A percentile compares a stretch with the other conserved stretches of the same genome.
Evolutionary conservation across 2,113 vertebrate species (phyloP).

Genomic region (Channa argus): DNA sequence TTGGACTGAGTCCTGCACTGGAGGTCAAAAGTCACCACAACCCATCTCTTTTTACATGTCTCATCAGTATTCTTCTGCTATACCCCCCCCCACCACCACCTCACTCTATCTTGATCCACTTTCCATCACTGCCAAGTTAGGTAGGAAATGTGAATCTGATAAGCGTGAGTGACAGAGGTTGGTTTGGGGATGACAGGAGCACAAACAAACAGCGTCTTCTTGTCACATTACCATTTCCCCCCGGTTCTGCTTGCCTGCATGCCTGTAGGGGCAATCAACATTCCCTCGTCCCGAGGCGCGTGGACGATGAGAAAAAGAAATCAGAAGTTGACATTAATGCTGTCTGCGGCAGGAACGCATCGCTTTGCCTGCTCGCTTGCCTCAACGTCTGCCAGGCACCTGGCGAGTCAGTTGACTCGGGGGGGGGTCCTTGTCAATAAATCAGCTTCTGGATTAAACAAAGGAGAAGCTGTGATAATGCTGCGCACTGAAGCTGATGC

Average conservation of each 20-base stretch:
- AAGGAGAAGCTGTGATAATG: slow-evolving; percentile 55
- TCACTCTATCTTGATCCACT: slow-evolving; percentile 19
- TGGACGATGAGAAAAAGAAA: slow-evolving; percentile 24
- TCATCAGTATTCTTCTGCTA: slow-evolving; percentile 25
- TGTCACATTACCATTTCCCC: slow-evolving; percentile 63
- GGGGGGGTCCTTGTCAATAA: slow-evolving; percentile 56
- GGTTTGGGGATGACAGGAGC: slow-evolving; percentile 48
- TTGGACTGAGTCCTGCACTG: slow-evolving; percentile 8
- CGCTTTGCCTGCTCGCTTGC: slow-evolving; percentile 28
- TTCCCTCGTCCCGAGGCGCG: slow-evolving; percentile 8
- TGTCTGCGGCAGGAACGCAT: slow-evolving; percentile 50
- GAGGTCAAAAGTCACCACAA: slow-evolving; percentile 68
- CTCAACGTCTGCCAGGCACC: slow-evolving; percentile 74
- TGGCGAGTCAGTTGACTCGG: slow-evolving; percentile 45
- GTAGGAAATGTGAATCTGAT: slow-evolving; percentile 44
- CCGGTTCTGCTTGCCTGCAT: slow-evolving; percentile 32
- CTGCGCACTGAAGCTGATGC: slow-evolving; percentile 54
- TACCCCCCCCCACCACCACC: slow-evolving; percentile 16
- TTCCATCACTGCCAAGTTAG: slow-evolving; percentile 30
- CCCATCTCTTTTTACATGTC: slow-evolving; percentile 58
- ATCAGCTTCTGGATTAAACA: slow-evolving; percentile 69
- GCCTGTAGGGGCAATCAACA: slow-evolving; percentile 25
- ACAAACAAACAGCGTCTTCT: slow-evolving; percentile 40
- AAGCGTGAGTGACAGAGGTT: slow-evolving; percentile 69
- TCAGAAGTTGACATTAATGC: slow-evolving; percentile 51